These are phyloP conservation scores for Drosophila anceps DNA, from an alignment of 2,888 invertebrate species.

Conservation along the genomic window DNA sequence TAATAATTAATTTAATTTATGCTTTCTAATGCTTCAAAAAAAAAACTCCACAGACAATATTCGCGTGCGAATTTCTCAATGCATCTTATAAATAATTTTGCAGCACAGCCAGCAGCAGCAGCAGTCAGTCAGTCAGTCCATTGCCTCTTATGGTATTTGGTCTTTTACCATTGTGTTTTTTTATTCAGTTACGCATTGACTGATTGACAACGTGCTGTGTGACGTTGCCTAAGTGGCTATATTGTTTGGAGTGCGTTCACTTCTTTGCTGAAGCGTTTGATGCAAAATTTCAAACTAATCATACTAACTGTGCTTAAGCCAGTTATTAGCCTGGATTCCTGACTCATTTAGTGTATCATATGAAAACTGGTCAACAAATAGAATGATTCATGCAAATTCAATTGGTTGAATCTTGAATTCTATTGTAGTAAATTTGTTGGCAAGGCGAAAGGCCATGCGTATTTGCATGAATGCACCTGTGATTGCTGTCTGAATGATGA, in stretches of 20 bases:
- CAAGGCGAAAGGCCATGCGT: too few species aligned
- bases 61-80: constrained; percentile 48
- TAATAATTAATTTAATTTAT: constrained; percentile 4
- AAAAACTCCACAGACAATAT: constrained; percentile 14
- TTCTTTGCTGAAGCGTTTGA: constrained; percentile 38
- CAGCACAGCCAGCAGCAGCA: constrained; percentile 11
- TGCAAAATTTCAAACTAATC: constrained; percentile 50
- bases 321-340: background rate
- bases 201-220: constrained; percentile 24
- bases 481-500: too few species aligned
- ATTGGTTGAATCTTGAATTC: too few species aligned
- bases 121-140: background rate
- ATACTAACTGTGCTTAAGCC: background rate
- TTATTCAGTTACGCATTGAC: constrained; percentile 45
- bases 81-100: constrained; percentile 21
- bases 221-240: background rate
- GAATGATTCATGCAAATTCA: too few species aligned
- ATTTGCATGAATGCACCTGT: too few species aligned
- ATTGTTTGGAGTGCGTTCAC: constrained; percentile 72
- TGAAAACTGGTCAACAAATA: background rate
- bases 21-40: constrained; percentile 14
- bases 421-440: too few species aligned
- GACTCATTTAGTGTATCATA: background rate
- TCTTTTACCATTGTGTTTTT: constrained; percentile 17
- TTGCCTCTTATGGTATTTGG: constrained; percentile 6